phyloP scores from a whole-genome alignment of 2,888 invertebrate genomes.

The Punctoribates punctum region DNA sequence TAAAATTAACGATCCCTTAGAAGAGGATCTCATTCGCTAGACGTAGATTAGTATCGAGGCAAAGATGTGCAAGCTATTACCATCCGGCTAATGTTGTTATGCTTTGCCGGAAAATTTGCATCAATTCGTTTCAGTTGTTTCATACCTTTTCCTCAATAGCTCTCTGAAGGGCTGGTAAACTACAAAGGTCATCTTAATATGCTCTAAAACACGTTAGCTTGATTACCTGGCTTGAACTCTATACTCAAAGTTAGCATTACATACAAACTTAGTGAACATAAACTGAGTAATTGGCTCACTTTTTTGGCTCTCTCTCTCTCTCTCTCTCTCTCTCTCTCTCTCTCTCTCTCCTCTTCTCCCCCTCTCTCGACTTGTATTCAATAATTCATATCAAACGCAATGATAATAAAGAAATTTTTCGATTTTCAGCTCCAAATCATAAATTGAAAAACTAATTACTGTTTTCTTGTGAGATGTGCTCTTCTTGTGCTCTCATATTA shows the following conservation, averaged over 20 bases:
- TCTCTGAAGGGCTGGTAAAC: too few species aligned
- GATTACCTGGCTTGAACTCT: too few species aligned
- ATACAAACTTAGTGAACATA: background rate
- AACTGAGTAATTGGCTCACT: background rate
- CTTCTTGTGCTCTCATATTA: background rate
- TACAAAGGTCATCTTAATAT: too few species aligned
- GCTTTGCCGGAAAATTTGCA: too few species aligned
- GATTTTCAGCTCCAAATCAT: slow-evolving; percentile 2
- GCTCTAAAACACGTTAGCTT: too few species aligned
- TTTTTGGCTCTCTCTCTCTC: slow-evolving; percentile 7
- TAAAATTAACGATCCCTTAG: slow-evolving; percentile 32
- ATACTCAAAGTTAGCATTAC: background rate
- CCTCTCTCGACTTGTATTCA: background rate
- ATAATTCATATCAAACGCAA: background rate
- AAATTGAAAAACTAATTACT: slow-evolving; percentile 18
- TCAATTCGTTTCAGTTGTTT: too few species aligned
- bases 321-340: slow-evolving; percentile 12
- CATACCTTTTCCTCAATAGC: too few species aligned
- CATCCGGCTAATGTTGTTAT: too few species aligned
- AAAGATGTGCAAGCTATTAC: too few species aligned
- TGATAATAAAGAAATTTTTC: background rate
- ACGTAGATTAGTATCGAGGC: background rate
- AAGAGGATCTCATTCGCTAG: background rate
- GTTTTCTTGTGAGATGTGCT: background rate
- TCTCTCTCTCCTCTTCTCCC: background rate